phyloP scores from a whole-genome alignment of 2,888 invertebrate species.

The Dryococelus australis region DNA sequence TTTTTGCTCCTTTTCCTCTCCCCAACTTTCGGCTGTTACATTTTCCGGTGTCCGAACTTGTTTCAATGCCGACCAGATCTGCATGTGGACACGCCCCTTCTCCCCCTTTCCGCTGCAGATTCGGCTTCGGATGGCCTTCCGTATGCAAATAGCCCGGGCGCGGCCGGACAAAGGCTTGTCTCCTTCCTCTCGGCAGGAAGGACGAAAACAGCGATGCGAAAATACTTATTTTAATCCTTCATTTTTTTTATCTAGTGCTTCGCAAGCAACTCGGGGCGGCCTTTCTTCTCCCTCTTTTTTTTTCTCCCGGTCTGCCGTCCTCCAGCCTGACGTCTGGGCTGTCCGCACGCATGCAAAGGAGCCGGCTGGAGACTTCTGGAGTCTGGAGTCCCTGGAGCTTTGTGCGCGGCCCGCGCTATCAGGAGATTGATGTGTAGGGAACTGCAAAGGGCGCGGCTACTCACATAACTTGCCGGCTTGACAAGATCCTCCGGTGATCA shows the following conservation, averaged over 20 bases:
- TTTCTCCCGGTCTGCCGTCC: background rate
- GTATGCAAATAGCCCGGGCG: background rate
- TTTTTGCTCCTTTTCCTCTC: background rate
- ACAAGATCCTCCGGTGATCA: background rate
- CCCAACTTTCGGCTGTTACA: background rate
- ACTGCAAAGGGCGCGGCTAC: background rate
- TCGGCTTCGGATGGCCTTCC: background rate
- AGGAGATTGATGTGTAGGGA: background rate
- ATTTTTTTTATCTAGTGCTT: background rate
- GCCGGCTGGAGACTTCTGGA: background rate
- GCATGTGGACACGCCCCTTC: background rate
- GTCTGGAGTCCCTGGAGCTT: background rate
- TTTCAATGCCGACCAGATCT: background rate
- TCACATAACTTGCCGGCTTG: background rate
- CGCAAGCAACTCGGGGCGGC: background rate
- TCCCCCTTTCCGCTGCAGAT: background rate
- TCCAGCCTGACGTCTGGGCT: background rate
- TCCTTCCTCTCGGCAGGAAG: background rate
- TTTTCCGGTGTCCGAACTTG: slow-evolving; percentile 16
- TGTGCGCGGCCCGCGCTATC: background rate
- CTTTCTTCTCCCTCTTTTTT: background rate
- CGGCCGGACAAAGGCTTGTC: background rate
- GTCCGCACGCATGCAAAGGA: slow-evolving; percentile 5
- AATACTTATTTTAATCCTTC: slow-evolving; percentile 16
- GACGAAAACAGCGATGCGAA: background rate